Evolutionary conservation across 2,113 vertebrate genomes (phyloP).

Genomic region (Eptesicus fuscus): DNA sequence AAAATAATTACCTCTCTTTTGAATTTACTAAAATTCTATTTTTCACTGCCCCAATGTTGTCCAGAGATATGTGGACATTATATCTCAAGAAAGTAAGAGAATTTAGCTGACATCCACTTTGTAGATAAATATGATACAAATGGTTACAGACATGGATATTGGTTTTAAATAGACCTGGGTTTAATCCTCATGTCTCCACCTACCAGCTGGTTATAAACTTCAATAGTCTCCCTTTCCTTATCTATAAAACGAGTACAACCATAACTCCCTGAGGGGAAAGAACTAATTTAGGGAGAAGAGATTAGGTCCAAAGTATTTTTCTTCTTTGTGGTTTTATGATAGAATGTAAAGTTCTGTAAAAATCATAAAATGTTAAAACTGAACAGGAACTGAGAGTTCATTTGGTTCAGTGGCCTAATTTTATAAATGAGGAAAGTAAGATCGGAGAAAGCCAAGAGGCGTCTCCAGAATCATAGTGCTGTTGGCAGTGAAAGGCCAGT

Average conservation of each 20-base stretch:
- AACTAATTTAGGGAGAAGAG: background rate
- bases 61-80: background rate
- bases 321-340: conserved; percentile 25
- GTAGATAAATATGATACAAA: background rate
- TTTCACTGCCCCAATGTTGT: background rate
- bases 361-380: conserved; percentile 26
- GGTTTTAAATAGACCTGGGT: background rate
- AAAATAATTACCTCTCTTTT: conserved; percentile 7
- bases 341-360: conserved; percentile 41
- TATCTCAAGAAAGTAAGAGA: background rate
- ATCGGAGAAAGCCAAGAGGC: background rate
- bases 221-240: background rate
- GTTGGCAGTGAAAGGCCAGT: background rate
- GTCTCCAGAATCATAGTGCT: background rate
- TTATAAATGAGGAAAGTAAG: background rate
- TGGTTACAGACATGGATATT: background rate
- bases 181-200: background rate
- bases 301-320: conserved; percentile 25
- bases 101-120: background rate
- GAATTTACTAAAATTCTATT: conserved; percentile 23
- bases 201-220: background rate
- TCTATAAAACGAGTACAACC: background rate
- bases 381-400: background rate
- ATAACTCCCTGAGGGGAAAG: background rate
- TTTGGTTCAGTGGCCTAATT: conserved; percentile 17